These are phyloP conservation scores for Synergus umbraculus DNA, from an alignment of 2,888 invertebrate genomes.

Conservation along the genomic window DNA sequence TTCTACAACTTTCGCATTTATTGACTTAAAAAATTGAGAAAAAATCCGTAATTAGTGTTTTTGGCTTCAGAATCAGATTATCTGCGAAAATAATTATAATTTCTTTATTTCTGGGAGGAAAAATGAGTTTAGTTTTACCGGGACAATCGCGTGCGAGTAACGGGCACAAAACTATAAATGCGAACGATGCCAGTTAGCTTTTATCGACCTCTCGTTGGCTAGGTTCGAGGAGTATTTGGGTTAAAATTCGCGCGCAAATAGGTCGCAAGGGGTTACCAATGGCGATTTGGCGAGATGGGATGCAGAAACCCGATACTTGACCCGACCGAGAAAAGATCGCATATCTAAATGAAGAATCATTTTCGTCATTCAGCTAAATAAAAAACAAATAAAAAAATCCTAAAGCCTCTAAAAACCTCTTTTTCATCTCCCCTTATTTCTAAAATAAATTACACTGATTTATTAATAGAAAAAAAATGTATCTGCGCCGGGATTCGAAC, in stretches of 20 bases:
- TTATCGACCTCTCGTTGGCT: conserved; percentile 24
- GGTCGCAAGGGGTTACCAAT: conserved; percentile 17
- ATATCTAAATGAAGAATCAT: neutral
- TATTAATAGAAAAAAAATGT: neutral
- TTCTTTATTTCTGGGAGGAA: neutral
- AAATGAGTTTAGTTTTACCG: neutral
- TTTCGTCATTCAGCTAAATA: neutral
- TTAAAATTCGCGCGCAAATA: conserved; percentile 35
- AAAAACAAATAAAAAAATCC: too few species aligned
- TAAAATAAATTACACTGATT: neutral
- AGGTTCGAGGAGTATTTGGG: conserved; percentile 22
- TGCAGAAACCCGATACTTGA: conserved; percentile 3
- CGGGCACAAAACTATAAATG: neutral
- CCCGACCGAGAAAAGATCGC: conserved; percentile 23
- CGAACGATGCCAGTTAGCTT: conserved; percentile 32
- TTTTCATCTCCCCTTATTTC: neutral
- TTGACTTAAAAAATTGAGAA: neutral
- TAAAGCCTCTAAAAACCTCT: too few species aligned
- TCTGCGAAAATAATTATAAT: neutral
- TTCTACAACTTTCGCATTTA: too few species aligned
- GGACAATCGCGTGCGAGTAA: conserved; percentile 2
- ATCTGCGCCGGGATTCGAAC: neutral
- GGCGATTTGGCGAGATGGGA: neutral
- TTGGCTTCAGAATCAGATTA: neutral
- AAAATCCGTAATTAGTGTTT: neutral